Base-by-base conservation (phyloP, 2,113 vertebrate genomes). In the Genyomyrus donnyi region DNA sequence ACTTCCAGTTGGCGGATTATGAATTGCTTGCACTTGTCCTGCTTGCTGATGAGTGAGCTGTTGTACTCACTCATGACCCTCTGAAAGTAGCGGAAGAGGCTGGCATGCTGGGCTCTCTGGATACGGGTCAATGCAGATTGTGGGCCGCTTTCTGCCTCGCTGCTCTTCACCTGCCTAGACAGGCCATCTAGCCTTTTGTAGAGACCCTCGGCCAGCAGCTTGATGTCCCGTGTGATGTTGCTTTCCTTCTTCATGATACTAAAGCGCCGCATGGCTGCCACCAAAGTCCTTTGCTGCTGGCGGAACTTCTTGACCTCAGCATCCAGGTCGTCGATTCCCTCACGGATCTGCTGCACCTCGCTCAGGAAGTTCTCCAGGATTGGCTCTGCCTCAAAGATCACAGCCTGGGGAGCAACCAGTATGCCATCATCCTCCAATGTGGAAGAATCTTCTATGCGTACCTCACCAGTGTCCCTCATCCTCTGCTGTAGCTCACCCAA, bases 191-290 rank as follows among this genome's bases (percentile, higher is more conserved):
- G 92, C 62, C 95, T 91, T 15, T 94, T 97, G 27, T 95, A 94
- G 19, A 99, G 91, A 49, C 95, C 95, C 89, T 99, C 98, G 0
- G 98, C 98, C 92, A 96, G 96, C 9, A 94, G 90, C 94, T 98
- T 98, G 93, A 99, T 97, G 89, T 97, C 97, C 90, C 95, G 95
- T 0, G 96, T 96, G 88, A 96, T 91, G 90, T 95, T 97, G 85
- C 96, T 97, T 88, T 99, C 98, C 93, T 96, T 98, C 91, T 99
- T 99, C 91, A 99, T 97, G 91, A 98, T 94, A 13, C 98, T 99
- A 93, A 99, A 98, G 8, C 97, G 96, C 88, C 97, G 96, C 97
- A 99, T 98, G 2, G 97, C 96, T 83, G 97, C 96, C 88, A 98
- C 91, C 0, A 99, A 93, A 62, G 92, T 96, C 92, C 96, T 97